A percentile compares a stretch with the other conserved stretches of the same genome.
Conservation (phyloP, 2,797 vertebrate species). For the Miichthys miiuy region DNA sequence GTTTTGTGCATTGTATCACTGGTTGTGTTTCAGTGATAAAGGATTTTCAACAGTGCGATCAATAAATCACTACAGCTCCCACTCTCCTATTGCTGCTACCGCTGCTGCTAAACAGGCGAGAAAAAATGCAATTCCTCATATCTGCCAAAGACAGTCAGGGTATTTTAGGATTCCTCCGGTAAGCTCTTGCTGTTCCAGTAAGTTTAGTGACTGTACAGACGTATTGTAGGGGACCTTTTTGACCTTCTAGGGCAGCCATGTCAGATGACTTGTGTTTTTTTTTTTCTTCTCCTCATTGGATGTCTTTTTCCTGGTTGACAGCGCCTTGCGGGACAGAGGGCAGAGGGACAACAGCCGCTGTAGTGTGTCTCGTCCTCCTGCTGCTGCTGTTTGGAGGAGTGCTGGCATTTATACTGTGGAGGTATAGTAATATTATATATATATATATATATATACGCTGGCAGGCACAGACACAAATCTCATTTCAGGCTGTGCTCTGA, state of each 20-base stretch:
- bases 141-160: slow-evolving; percentile 48
- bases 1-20: slow-evolving; percentile 48
- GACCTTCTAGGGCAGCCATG: slow-evolving; percentile 28
- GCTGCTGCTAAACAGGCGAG: slow-evolving; percentile 65
- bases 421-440: slow-evolving; percentile 72
- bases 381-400: slow-evolving; percentile 69
- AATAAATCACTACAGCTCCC: slow-evolving; percentile 59
- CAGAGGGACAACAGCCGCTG: slow-evolving; percentile 59
- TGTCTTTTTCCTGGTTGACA: slow-evolving; percentile 62
- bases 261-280: slow-evolving; percentile 33
- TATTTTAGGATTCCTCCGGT: slow-evolving; percentile 46
- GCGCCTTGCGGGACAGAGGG: slow-evolving; percentile 74
- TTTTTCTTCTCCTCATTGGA: neutral
- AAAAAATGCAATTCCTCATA: slow-evolving; percentile 61
- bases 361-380: slow-evolving; percentile 75
- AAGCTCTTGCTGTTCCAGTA: slow-evolving; percentile 23
- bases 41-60: slow-evolving; percentile 66
- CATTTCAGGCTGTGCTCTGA: slow-evolving; percentile 59
- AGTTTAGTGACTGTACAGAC: slow-evolving; percentile 11
- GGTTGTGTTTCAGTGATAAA: slow-evolving; percentile 65
- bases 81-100: slow-evolving; percentile 40
- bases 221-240: slow-evolving; percentile 26
- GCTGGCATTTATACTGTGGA: slow-evolving; percentile 80
- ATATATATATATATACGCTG: neutral
- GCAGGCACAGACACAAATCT: slow-evolving; percentile 51